A percentile compares a stretch with the other conserved stretches of the same genome.
Evolutionary conservation across 2,888 invertebrate species (phyloP).

Genomic region (Melanostoma scalare): DNA sequence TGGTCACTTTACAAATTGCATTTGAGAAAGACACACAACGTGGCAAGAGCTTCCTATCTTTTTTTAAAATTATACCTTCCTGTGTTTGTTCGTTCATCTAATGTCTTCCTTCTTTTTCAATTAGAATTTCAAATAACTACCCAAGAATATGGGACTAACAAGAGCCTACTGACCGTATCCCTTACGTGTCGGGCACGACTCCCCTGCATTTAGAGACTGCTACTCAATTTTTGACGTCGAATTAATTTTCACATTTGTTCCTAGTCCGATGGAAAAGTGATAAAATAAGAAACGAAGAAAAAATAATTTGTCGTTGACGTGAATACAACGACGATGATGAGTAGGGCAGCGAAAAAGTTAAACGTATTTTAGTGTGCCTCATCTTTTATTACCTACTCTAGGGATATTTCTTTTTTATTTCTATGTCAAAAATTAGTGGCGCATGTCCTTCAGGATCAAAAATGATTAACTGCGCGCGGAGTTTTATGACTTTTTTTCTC

Average conservation of each 20-base stretch:
- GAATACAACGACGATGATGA: conserved; percentile 18
- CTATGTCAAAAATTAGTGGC: conserved; percentile 65
- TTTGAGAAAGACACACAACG: conserved; percentile 49
- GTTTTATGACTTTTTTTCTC: conserved; percentile 66
- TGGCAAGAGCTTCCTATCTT: conserved; percentile 34
- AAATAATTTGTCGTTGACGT: conserved; percentile 64
- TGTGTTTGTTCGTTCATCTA: conserved; percentile 50
- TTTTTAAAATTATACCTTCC: conserved; percentile 44
- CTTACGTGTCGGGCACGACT: conserved; percentile 19
- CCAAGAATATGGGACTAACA: conserved; percentile 5
- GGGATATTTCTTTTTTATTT: conserved; percentile 9
- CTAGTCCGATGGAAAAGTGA: conserved; percentile 47
- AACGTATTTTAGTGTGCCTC: conserved; percentile 42
- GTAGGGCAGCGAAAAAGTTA: conserved; percentile 36
- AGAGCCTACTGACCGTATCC: conserved; percentile 58
- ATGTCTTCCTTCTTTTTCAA: conserved; percentile 60
- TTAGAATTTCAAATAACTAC: conserved; percentile 65
- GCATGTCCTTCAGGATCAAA: conserved; percentile 65
- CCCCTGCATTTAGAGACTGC: conserved; percentile 52
- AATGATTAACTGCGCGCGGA: conserved; percentile 72
- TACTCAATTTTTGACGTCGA: conserved; percentile 51
- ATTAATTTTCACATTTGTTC: conserved; percentile 61
- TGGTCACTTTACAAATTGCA: conserved; percentile 72
- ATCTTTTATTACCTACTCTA: conserved; percentile 49
- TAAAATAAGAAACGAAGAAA: conserved; percentile 47